Evolutionary conservation across 1,140 invertebrate genomes (phyloP).

Genomic region (Heliconius hermathena): DNA sequence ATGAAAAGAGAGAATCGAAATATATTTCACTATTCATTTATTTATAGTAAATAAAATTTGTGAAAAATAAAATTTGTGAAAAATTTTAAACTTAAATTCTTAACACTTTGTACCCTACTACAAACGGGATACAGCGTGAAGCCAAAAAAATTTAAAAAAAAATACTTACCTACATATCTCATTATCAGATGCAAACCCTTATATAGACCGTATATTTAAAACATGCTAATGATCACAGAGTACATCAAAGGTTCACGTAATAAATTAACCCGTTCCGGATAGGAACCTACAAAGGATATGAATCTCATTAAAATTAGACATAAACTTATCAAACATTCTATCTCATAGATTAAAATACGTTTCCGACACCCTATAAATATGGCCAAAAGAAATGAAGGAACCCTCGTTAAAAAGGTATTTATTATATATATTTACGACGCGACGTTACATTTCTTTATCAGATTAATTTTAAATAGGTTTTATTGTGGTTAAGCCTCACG

Average conservation of each 20-base stretch:
- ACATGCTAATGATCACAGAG: slow-evolving; percentile 13
- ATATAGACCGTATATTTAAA: slow-evolving; percentile 4
- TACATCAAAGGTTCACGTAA: slow-evolving; percentile 17
- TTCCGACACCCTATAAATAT: slow-evolving; percentile 45
- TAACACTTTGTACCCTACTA: too few species aligned
- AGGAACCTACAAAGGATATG: slow-evolving; percentile 40
- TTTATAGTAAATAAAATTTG: too few species aligned
- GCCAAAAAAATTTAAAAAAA: too few species aligned
- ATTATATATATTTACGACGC: slow-evolving; percentile 44
- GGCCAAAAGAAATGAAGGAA: slow-evolving; percentile 40
- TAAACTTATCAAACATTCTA: slow-evolving; percentile 50
- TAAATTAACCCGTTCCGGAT: slow-evolving; percentile 23
- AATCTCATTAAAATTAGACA: slow-evolving; percentile 51
- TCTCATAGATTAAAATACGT: slow-evolving; percentile 38
- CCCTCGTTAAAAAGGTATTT: slow-evolving; percentile 57
- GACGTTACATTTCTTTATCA: slow-evolving; percentile 45
- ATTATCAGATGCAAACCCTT: neutral
- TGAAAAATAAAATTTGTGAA: too few species aligned
- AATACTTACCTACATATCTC: neutral
- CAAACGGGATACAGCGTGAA: too few species aligned
- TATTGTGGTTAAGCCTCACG: slow-evolving; percentile 37
- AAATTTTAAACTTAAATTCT: too few species aligned
- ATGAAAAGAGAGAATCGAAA: too few species aligned
- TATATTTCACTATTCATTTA: too few species aligned
- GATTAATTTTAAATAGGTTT: slow-evolving; percentile 54